Evolutionary conservation across 2,888 invertebrate genomes (phyloP), one percentile per base, ranked within the genome.

Genomic region (Sarcophaga caerulescens): DNA sequence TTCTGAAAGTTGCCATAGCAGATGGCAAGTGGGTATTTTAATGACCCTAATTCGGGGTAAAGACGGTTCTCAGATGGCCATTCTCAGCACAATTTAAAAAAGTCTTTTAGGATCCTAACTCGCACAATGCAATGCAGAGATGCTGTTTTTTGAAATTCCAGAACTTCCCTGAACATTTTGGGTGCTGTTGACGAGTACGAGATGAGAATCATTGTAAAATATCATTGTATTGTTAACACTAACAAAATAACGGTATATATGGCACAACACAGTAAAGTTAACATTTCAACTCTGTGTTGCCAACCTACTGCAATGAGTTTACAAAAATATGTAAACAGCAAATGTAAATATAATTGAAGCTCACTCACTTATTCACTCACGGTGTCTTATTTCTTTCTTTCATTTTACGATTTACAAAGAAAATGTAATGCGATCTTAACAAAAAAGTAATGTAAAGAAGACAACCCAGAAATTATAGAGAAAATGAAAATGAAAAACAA

Each of bases 181-280:
- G 8, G 0, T 35, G 10, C 35, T 35, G 8, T 35, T 35, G 8
- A 35, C 1, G 10, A 10, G 35, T 35, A 35, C 35, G 10, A 10
- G 10, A 35, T 35, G 35, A 35, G 35, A 35, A 2, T 35, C 35
- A 10, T 35, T 8, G 35, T 4, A 14, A 14, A 12, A 52, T 25
- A 66, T 47, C 45, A 45, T 70, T 14, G 23, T 74, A 17, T 47
- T 62, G 63, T 63, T 57, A 69, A 57, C 23, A 68, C 4, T 19
- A 65, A 78, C 63, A 70, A 78, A 84, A 69, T 35, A 35, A 74
- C 69, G 74, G 69, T 45, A 47, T 63, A 59, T 44, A 19, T 1
- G 17, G 23, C 23, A 25, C 19, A 25, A 25, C 21, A 3, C 21
- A 3, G 47, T 47, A 25, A 60, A 4, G 14, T 19, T 70, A 44